These are phyloP conservation scores for Opisthocomus hoazin DNA, from an alignment of 2,113 vertebrate genomes.

Conservation along the genomic window DNA sequence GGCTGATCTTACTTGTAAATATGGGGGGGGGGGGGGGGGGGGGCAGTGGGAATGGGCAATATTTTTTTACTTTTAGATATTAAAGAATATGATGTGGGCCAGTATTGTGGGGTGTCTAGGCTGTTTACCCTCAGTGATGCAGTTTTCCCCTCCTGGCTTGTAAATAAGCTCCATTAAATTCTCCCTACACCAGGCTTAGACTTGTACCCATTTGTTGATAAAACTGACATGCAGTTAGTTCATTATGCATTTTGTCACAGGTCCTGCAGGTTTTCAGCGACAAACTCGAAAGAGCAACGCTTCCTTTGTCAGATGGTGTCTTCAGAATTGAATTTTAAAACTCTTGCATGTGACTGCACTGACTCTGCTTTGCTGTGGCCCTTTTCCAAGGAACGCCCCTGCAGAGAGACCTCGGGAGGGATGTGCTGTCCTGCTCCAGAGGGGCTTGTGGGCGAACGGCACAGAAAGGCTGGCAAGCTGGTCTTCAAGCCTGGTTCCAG, in stretches of 20 bases:
- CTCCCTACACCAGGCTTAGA: conserved; percentile 20
- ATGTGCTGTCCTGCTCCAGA: neutral
- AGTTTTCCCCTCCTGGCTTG: conserved; percentile 55
- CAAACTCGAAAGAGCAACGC: neutral
- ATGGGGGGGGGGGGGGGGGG: conserved; percentile 11
- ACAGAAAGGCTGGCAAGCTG: neutral
- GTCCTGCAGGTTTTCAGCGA: neutral
- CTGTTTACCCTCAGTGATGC: conserved; percentile 62
- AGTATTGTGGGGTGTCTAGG: conserved; percentile 69
- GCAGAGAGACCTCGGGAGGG: neutral
- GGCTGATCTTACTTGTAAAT: conserved; percentile 60
- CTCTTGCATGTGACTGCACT: neutral
- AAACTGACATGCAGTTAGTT: neutral
- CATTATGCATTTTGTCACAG: neutral
- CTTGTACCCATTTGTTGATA: neutral
- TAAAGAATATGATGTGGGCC: conserved; percentile 68
- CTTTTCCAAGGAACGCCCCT: neutral
- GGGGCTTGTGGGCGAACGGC: neutral
- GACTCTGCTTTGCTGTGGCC: neutral
- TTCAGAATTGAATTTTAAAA: neutral
- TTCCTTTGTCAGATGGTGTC: neutral
- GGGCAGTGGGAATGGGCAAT: conserved; percentile 38
- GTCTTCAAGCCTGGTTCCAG: neutral
- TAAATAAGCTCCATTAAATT: conserved; percentile 50
- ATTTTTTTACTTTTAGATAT: conserved; percentile 74